phyloP scores from a whole-genome alignment of 2,113 vertebrate genomes.

The Gnathonemus longibarbis region DNA sequence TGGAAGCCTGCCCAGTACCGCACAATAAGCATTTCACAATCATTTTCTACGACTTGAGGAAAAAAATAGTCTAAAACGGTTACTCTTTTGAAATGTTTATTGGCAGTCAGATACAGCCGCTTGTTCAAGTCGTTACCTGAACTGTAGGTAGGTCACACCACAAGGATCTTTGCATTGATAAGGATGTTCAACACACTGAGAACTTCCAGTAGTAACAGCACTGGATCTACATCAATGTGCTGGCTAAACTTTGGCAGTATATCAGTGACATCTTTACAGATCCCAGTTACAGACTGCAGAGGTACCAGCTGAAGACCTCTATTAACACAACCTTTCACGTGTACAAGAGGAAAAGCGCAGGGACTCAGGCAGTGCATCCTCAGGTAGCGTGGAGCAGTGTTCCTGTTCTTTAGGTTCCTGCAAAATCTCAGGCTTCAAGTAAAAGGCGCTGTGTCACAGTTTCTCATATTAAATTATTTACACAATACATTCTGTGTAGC shows the following conservation, averaged over 20 bases:
- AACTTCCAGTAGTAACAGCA: background rate
- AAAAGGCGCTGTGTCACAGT: slow-evolving; percentile 45
- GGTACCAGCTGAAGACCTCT: background rate
- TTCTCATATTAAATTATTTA: slow-evolving; percentile 41
- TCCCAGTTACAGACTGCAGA: background rate
- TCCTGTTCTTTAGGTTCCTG: slow-evolving; percentile 36
- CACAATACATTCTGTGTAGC: slow-evolving; percentile 39
- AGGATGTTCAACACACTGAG: background rate
- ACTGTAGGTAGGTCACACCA: background rate
- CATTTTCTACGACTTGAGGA: background rate
- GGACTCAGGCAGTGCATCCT: too few species aligned
- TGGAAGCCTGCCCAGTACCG: background rate
- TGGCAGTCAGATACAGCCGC: background rate
- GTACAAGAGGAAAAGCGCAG: background rate
- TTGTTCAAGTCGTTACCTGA: background rate
- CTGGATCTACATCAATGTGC: background rate
- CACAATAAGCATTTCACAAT: background rate
- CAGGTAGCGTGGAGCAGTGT: slow-evolving; percentile 21
- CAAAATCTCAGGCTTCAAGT: slow-evolving; percentile 51
- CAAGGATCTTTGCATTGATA: background rate
- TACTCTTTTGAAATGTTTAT: background rate
- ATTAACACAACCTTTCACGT: background rate
- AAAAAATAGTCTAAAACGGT: background rate
- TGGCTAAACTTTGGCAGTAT: background rate
- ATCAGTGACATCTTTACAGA: background rate